A percentile compares a stretch with the other conserved stretches of the same genome.
Evolutionary conservation across 2,888 invertebrate species (phyloP).

Genomic region (Dynastes maya): DNA sequence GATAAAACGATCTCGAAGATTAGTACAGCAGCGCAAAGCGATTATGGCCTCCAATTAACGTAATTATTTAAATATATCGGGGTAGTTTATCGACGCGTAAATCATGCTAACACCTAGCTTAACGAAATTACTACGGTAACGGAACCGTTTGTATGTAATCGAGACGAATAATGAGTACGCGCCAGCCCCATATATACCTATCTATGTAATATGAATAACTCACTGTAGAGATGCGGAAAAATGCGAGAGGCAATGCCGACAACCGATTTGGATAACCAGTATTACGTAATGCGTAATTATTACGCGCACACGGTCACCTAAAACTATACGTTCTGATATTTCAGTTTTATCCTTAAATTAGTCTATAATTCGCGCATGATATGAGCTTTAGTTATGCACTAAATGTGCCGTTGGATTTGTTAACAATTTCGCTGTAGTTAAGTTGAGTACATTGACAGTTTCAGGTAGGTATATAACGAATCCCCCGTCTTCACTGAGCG

Average conservation of each 20-base stretch:
- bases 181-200: neutral
- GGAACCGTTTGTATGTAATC: conserved; percentile 40
- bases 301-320: neutral
- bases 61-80: conserved; percentile 67
- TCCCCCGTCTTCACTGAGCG: too few relatives aligned
- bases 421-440: too few relatives aligned
- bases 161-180: conserved; percentile 35
- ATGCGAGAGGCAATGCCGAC: conserved; percentile 23
- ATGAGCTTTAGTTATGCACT: conserved; percentile 8
- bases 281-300: conserved; percentile 16
- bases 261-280: neutral
- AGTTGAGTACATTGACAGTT: too few relatives aligned
- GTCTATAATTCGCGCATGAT: conserved; percentile 27
- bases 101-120: conserved; percentile 67
- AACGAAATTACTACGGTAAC: conserved; percentile 63
- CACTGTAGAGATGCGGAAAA: conserved; percentile 1
- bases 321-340: neutral
- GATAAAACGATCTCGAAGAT: too few relatives aligned
- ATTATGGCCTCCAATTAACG: conserved; percentile 56
- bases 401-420: too few relatives aligned
- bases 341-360: conserved; percentile 23
- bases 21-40: too few relatives aligned
- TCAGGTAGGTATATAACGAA: too few relatives aligned
- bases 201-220: too few relatives aligned
- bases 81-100: conserved; percentile 64